phyloP scores from a whole-genome alignment of 2,888 invertebrate species.

The Epinotia demarniana region DNA sequence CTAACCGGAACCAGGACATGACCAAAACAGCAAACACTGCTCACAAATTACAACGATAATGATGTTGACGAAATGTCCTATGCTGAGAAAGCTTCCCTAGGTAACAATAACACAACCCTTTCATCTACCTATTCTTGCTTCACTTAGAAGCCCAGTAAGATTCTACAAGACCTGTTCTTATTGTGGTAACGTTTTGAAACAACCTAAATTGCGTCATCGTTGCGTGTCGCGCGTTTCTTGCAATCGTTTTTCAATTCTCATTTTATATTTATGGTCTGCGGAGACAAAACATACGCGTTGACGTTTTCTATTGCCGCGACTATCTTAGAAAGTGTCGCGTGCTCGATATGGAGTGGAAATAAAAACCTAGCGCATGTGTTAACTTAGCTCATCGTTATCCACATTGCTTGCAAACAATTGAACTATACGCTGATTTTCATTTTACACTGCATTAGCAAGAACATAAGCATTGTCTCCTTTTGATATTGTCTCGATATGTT shows the following conservation, averaged over 20 bases:
- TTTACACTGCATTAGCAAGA: not conserved
- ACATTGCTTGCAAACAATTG: slow-evolving; percentile 12
- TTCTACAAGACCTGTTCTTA: slow-evolving; percentile 9
- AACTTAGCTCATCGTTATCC: slow-evolving; percentile 27
- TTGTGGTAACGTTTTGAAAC: slow-evolving; percentile 33
- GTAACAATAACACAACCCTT: not conserved
- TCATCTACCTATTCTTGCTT: not conserved
- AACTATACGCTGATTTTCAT: not conserved
- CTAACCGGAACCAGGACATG: slow-evolving; percentile 30
- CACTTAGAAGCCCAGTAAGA: not conserved
- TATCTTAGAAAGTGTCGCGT: slow-evolving; percentile 52
- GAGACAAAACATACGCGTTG: slow-evolving; percentile 47
- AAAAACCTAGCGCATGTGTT: slow-evolving; percentile 32
- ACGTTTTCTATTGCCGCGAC: slow-evolving; percentile 49
- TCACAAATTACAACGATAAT: slow-evolving; percentile 14
- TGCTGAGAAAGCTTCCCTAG: not conserved
- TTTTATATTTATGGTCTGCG: slow-evolving; percentile 24
- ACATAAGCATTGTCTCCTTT: not conserved
- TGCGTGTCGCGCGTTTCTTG: slow-evolving; percentile 18
- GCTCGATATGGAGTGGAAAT: slow-evolving; percentile 45
- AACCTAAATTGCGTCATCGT: slow-evolving; percentile 28
- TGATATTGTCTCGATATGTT: slow-evolving; percentile 4
- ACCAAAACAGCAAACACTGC: slow-evolving; percentile 7
- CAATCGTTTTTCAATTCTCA: slow-evolving; percentile 13
- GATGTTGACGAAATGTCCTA: slow-evolving; percentile 2